Conservation (phyloP, 2,797 vertebrate species). For the Sebastes baramenuke region DNA sequence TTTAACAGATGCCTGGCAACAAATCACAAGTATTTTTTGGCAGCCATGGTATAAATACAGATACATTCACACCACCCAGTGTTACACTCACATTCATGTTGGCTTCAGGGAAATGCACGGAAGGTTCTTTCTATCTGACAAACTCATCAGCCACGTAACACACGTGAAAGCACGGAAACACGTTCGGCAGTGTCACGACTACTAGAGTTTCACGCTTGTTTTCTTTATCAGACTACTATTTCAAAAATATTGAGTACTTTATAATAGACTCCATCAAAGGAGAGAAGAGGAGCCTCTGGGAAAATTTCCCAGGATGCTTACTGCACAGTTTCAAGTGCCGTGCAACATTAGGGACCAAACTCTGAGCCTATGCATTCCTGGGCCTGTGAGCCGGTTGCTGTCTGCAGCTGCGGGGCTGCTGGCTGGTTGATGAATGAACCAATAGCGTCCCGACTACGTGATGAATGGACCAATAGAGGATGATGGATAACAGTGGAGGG, state of each 20-base stretch:
- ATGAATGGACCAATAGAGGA: conserved; percentile 76
- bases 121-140: conserved; percentile 11
- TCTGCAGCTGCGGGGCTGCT: conserved; percentile 57
- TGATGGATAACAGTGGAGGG: conserved; percentile 66
- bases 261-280: conserved; percentile 25
- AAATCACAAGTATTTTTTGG: conserved; percentile 11
- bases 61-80: conserved; percentile 25
- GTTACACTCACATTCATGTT: not conserved
- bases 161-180: not conserved
- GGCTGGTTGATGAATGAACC: conserved; percentile 69
- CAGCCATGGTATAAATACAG: not conserved
- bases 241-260: conserved; percentile 11
- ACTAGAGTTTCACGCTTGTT: not conserved
- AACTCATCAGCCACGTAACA: conserved; percentile 24
- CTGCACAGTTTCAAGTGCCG: conserved; percentile 46
- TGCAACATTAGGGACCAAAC: conserved; percentile 41
- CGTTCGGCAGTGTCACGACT: not conserved
- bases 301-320: conserved; percentile 17
- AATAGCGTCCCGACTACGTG: conserved; percentile 56
- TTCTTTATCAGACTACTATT: conserved; percentile 3
- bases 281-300: conserved; percentile 1
- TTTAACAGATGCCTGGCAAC: conserved; percentile 29
- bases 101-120: not conserved
- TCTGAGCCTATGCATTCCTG: conserved; percentile 61
- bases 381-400: conserved; percentile 41